Conservation (phyloP, 2,113 vertebrate species). For the Melanostigma gelatinosum region DNA sequence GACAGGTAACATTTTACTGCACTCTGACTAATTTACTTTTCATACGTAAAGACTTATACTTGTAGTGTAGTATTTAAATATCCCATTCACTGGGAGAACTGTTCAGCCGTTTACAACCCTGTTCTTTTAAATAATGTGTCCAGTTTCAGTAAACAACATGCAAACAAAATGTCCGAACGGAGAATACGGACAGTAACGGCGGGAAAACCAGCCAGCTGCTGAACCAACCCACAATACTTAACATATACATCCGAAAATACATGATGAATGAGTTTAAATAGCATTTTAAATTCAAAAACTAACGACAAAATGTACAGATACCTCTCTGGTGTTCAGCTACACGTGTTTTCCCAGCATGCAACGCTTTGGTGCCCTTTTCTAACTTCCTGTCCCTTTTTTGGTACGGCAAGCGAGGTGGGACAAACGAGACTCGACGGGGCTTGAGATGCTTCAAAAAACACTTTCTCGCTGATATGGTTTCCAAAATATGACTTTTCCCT, state of each 20-base stretch:
- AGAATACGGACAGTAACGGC: not conserved
- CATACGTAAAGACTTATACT: not conserved
- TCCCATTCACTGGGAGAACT: too few species aligned
- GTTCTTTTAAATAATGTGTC: not conserved
- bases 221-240: too few species aligned
- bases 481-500: not conserved
- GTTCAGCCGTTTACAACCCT: not conserved
- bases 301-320: too few species aligned
- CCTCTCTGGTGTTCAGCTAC: not conserved
- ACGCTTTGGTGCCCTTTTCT: not conserved
- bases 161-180: not conserved
- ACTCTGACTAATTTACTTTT: not conserved
- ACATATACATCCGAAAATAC: rapidly evolving
- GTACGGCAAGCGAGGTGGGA: conserved; percentile 53
- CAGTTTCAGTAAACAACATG: not conserved
- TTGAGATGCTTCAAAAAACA: not conserved
- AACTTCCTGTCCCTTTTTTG: not conserved
- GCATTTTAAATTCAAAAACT: not conserved
- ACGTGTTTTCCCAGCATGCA: conserved; percentile 81
- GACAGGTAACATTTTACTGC: not conserved
- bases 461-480: too few species aligned
- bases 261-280: not conserved
- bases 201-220: not conserved
- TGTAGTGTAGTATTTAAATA: not conserved
- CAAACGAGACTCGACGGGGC: conserved; percentile 4